These are phyloP conservation scores for Scolopax rusticola DNA, from an alignment of 2,797 vertebrate genomes.

Conservation along the genomic window DNA sequence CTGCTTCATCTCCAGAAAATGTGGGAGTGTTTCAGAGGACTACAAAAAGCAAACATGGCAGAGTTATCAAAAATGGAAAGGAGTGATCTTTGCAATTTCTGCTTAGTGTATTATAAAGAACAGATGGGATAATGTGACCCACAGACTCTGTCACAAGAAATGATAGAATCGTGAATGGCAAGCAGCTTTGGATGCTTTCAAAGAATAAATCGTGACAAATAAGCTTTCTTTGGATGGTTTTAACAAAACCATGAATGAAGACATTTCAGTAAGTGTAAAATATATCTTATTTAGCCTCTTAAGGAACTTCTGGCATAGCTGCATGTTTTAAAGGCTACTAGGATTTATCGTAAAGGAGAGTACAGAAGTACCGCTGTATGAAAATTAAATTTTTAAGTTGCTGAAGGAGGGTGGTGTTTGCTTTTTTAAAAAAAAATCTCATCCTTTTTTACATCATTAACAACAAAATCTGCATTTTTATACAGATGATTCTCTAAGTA, in stretches of 20 bases:
- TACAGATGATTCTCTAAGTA: background rate
- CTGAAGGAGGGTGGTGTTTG: background rate
- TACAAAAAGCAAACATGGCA: slow-evolving; percentile 53
- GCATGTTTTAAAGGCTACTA: background rate
- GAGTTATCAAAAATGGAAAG: slow-evolving; percentile 53
- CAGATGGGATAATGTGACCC: slow-evolving; percentile 61
- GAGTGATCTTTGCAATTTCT: slow-evolving; percentile 45
- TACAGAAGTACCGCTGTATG: background rate
- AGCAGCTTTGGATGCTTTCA: slow-evolving; percentile 40
- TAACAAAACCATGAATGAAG: slow-evolving; percentile 42
- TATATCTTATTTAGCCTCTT: background rate
- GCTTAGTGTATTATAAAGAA: slow-evolving; percentile 35
- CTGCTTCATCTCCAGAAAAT: slow-evolving; percentile 25
- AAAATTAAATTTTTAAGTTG: background rate
- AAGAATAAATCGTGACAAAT: slow-evolving; percentile 50
- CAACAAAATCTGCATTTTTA: background rate
- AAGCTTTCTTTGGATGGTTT: slow-evolving; percentile 1
- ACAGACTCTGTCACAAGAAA: slow-evolving; percentile 54
- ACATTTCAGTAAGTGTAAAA: background rate
- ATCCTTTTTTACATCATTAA: background rate
- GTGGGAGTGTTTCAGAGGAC: slow-evolving; percentile 49
- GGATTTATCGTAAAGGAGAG: background rate
- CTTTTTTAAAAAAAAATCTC: background rate
- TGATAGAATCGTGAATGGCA: slow-evolving; percentile 51
- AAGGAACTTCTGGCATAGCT: background rate